These are phyloP conservation scores for Premnoplex brunnescens DNA, from an alignment of 2,797 vertebrate species.

Conservation along the genomic window DNA sequence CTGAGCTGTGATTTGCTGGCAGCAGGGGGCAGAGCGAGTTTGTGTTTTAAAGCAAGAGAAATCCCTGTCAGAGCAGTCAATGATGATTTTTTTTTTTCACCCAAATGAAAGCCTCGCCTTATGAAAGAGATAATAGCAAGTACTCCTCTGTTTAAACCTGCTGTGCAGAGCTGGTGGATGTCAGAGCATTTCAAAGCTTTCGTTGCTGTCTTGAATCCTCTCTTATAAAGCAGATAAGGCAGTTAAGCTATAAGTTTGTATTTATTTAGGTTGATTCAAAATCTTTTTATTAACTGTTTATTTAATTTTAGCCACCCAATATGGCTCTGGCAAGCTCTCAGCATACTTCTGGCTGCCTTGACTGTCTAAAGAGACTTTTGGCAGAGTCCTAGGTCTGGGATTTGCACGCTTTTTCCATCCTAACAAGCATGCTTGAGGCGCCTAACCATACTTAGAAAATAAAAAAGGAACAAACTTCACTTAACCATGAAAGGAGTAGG, in stretches of 20 bases:
- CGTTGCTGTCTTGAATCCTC: not conserved
- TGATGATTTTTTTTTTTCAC: not conserved
- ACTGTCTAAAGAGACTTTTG: slow-evolving; percentile 73
- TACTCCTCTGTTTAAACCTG: slow-evolving; percentile 2
- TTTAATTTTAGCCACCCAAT: slow-evolving; percentile 75
- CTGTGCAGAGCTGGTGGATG: not conserved
- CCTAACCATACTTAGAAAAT: slow-evolving; percentile 67
- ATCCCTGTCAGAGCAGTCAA: not conserved
- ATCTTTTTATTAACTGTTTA: slow-evolving; percentile 73
- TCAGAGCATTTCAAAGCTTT: not conserved
- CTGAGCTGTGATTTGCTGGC: not conserved
- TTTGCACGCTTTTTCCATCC: slow-evolving; percentile 73
- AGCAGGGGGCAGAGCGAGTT: slow-evolving; percentile 73
- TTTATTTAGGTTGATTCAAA: slow-evolving; percentile 63
- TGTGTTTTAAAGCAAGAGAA: slow-evolving; percentile 10
- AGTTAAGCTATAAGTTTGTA: slow-evolving; percentile 48
- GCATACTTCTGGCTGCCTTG: slow-evolving; percentile 63
- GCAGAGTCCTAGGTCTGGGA: slow-evolving; percentile 68
- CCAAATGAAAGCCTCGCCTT: not conserved
- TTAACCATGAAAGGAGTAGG: slow-evolving; percentile 76
- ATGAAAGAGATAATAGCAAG: slow-evolving; percentile 23
- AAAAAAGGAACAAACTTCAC: slow-evolving; percentile 66
- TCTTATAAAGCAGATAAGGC: slow-evolving; percentile 26
- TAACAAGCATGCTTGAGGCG: slow-evolving; percentile 63
- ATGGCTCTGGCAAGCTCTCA: slow-evolving; percentile 71